Percentiles rank a stretch among this genome's conserved stretches.
Evolutionary conservation across 2,113 vertebrate species (phyloP).

Genomic region (Athene cunicularia): DNA sequence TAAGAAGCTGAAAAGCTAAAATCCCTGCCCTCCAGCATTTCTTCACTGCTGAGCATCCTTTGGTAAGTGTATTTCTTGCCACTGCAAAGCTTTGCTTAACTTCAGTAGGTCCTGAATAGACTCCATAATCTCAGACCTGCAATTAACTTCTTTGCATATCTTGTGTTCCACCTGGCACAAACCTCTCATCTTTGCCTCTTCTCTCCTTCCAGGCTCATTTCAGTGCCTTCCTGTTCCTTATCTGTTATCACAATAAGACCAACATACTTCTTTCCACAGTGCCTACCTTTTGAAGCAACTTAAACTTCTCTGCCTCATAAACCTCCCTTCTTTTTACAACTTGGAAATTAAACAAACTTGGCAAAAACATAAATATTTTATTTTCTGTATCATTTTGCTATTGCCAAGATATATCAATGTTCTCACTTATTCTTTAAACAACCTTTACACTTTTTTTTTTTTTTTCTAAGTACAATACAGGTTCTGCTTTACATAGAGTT

Average conservation of each 20-base stretch:
- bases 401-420: neutral
- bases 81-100: neutral
- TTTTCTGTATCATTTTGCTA: neutral
- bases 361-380: neutral
- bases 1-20: neutral
- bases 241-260: neutral
- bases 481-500: neutral
- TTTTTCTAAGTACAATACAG: neutral
- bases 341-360: neutral
- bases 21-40: neutral
- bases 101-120: neutral
- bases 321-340: neutral
- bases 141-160: neutral
- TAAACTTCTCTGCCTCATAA: neutral
- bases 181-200: neutral
- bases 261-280: neutral
- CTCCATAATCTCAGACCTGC: neutral
- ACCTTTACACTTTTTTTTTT: neutral
- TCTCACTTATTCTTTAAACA: neutral
- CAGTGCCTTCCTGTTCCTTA: neutral
- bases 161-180: neutral
- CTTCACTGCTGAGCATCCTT: neutral
- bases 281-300: neutral
- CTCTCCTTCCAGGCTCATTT: neutral
- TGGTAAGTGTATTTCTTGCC: neutral